Conservation (phyloP, 2,888 invertebrate species). For the Heliconius sara region DNA sequence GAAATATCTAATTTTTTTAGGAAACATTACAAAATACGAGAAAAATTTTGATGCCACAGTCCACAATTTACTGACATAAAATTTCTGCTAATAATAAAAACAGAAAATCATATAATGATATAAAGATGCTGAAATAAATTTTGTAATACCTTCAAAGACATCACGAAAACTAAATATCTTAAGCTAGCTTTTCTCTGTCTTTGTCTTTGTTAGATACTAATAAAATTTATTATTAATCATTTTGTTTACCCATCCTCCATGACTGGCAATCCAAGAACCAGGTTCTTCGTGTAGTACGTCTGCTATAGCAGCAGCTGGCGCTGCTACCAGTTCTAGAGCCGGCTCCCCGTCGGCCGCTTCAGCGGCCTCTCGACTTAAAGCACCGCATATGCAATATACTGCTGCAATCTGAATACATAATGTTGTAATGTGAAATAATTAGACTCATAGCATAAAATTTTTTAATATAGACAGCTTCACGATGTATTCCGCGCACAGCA, state of each 20-base stretch:
- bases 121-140: too few relatives aligned
- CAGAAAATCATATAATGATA: neutral
- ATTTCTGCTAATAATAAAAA: neutral
- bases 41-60: too few relatives aligned
- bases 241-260: slow-evolving; percentile 92
- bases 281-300: slow-evolving; percentile 90
- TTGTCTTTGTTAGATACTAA: neutral
- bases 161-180: neutral
- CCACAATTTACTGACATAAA: neutral
- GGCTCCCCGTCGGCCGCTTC: slow-evolving; percentile 84
- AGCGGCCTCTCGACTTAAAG: slow-evolving; percentile 91
- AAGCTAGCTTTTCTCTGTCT: too few relatives aligned
- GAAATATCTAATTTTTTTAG: too few relatives aligned
- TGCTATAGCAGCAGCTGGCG: slow-evolving; percentile 88
- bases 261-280: slow-evolving; percentile 91
- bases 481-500: neutral
- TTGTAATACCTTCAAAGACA: neutral
- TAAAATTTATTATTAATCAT: neutral
- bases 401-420: slow-evolving; percentile 83
- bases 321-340: slow-evolving; percentile 77
- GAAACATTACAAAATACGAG: too few relatives aligned
- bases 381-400: slow-evolving; percentile 92
- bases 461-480: neutral
- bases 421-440: neutral
- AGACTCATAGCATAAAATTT: neutral